These are phyloP conservation scores for Clostera curtula DNA, from an alignment of 2,888 invertebrate genomes.

Conservation along the genomic window DNA sequence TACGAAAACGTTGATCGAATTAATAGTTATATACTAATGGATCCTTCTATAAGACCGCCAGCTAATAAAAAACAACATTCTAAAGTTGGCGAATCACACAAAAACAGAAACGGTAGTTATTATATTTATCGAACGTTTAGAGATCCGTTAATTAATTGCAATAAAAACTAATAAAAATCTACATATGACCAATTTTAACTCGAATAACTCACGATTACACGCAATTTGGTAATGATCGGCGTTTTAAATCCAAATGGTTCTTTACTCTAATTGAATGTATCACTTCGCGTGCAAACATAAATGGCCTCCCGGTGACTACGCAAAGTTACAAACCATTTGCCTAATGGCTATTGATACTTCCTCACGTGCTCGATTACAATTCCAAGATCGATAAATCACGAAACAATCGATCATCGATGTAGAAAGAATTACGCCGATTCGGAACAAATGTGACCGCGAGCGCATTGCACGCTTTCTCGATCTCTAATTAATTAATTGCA, in stretches of 20 bases:
- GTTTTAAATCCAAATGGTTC: constrained; percentile 47
- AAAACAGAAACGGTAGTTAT: constrained; percentile 29
- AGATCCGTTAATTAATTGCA: constrained; percentile 32
- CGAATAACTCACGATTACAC: constrained; percentile 40
- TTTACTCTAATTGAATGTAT: constrained; percentile 46
- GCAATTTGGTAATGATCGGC: constrained; percentile 41
- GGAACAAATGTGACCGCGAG: constrained; percentile 10
- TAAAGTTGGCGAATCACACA: constrained; percentile 25
- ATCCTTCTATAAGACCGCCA: constrained; percentile 20
- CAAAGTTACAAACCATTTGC: constrained; percentile 48
- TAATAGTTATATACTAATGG: constrained; percentile 16
- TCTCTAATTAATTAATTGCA: constrained; percentile 1
- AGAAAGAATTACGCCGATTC: constrained; percentile 17
- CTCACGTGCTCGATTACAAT: constrained; percentile 32
- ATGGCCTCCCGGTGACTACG: constrained; percentile 46
- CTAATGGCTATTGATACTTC: constrained; percentile 52
- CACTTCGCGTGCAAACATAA: constrained; percentile 59
- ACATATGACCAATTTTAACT: constrained; percentile 38
- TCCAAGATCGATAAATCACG: constrained; percentile 34
- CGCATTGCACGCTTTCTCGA: not conserved
- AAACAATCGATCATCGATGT: constrained; percentile 19
- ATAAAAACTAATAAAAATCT: constrained; percentile 31
- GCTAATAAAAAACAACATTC: constrained; percentile 22
- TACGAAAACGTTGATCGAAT: constrained; percentile 13
- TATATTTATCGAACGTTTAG: constrained; percentile 27